Conservation (phyloP, 2,113 vertebrate genomes). For the Murina feae region DNA sequence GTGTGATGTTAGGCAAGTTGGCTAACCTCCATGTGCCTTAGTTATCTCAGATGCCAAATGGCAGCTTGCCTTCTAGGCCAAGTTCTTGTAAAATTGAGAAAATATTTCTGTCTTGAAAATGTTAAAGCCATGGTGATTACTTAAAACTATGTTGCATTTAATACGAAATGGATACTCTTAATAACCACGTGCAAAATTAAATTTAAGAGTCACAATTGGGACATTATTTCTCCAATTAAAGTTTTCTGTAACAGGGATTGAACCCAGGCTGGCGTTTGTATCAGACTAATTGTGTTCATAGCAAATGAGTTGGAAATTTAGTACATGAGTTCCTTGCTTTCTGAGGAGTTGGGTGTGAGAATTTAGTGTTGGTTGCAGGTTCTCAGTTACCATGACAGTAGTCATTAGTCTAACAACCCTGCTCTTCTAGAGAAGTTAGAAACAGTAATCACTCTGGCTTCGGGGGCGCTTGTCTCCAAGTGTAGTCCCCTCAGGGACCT, state of each 20-base stretch:
- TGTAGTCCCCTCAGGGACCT: conserved; percentile 18
- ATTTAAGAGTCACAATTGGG: background rate
- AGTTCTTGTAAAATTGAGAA: background rate
- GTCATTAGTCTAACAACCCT: background rate
- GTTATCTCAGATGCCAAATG: background rate
- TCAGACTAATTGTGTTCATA: background rate
- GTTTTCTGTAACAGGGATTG: background rate
- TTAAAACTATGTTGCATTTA: background rate
- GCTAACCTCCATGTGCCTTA: background rate
- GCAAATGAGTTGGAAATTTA: background rate
- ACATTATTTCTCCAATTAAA: background rate
- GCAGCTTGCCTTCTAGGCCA: background rate
- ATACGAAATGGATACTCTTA: background rate
- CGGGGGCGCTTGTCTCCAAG: conserved; percentile 28
- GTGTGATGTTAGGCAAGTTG: background rate
- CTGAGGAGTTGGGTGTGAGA: background rate
- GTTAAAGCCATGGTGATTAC: background rate
- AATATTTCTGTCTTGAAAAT: conserved; percentile 13
- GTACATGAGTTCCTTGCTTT: background rate
- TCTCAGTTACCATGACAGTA: background rate
- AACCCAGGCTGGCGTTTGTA: background rate
- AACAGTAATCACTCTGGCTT: background rate
- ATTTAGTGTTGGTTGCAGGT: background rate
- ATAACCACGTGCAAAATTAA: background rate
- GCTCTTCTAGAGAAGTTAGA: conserved; percentile 28